Conservation (phyloP, 2,797 vertebrate genomes). For the Tangara arthus region DNA sequence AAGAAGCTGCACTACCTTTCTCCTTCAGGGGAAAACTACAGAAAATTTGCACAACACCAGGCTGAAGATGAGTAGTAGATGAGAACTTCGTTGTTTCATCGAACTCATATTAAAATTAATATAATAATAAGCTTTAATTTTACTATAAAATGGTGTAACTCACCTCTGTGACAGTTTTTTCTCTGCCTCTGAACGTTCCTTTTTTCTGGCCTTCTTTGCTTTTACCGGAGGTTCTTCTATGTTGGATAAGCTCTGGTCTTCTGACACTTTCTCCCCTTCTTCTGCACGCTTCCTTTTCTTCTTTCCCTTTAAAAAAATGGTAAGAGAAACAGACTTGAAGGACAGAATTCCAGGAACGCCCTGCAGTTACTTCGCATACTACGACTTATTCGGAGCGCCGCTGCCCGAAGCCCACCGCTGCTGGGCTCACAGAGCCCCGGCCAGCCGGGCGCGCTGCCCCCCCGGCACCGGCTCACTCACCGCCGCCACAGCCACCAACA, state of each 20-base stretch:
- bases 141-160: not conserved
- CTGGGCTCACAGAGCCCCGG: not conserved
- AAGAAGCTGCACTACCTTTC: fast-evolving
- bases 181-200: constrained; percentile 36
- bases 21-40: not conserved
- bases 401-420: fast-evolving
- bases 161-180: constrained; percentile 62
- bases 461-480: not conserved
- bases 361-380: fast-evolving
- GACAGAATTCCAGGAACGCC: not conserved
- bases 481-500: not conserved
- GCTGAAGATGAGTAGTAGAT: fast-evolving
- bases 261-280: not conserved
- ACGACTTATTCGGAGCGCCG: fast-evolving
- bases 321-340: not conserved
- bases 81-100: fast-evolving
- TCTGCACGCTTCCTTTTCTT: constrained; percentile 51
- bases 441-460: no score
- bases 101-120: fast-evolving
- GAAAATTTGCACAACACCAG: not conserved
- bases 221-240: not conserved
- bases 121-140: not conserved
- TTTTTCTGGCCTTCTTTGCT: constrained; percentile 8
- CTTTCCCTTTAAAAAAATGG: not conserved
- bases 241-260: not conserved